Base-by-base conservation (phyloP, 2,888 invertebrate genomes). In the Hydrotaea diabolus region DNA sequence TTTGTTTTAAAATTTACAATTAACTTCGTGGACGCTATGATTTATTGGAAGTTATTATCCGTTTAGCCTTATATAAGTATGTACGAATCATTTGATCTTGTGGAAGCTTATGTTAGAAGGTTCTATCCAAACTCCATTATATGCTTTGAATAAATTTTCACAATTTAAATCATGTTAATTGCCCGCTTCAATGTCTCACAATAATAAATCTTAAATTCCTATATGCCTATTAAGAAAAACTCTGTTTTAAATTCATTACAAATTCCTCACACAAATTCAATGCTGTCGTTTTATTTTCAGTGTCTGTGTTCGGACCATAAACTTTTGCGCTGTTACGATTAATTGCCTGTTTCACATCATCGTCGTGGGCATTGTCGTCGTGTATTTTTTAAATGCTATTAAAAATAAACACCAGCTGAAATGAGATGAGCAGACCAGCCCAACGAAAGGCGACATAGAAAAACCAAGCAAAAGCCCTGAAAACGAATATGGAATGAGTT, bases 381-480 rank as follows among this genome's bases (percentile, higher is more conserved):
- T 74, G 53, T 53, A 66, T 77, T 69, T 53, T n/a, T 75, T 78
- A 69, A 77, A 57, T 72, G 72, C 72, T 64, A 53, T 53, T 55
- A 82, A 53, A 23, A 55, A 31, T 36, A 23, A 53, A 64, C 64
- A 76, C 21, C 13, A 55, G 26, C 11, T 21, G 23, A 5, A 36
- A 66, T 21, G 5, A 64, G 72, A 31, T 2, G 15, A 15, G 15
- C 9, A 43, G 43, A 23, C 43, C 4, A 17, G 17, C n/a, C n/a
- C n/a, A n/a, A n/a, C n/a, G n/a, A n/a, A n/a, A n/a, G n/a, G n/a
- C n/a, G n/a, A n/a, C n/a, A 31, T 21, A 49, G 9, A 59, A 36
- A 39, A n/a, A 53, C 3, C 39, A 64, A 46, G 43, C 43, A n/a
- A 66, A 43, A 66, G n/a, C 17, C 39, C 75, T 64, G 17, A 31